phyloP scores from a whole-genome alignment of 2,797 vertebrate genomes.

The Alfaro cultratus region DNA sequence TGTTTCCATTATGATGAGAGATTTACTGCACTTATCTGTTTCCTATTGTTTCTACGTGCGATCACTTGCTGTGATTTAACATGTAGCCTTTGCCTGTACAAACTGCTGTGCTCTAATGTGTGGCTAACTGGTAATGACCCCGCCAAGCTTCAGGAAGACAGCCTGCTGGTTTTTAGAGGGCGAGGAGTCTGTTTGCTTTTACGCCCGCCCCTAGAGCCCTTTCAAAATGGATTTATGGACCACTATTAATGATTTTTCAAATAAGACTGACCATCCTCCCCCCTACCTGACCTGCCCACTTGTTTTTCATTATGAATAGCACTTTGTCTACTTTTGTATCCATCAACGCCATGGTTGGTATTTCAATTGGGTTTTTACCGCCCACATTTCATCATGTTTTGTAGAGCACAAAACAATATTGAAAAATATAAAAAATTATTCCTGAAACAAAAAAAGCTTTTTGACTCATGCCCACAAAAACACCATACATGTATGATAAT shows the following conservation, averaged over 20 bases:
- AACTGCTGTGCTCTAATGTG: slow-evolving; percentile 42
- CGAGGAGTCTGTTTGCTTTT: slow-evolving; percentile 47
- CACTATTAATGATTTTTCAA: slow-evolving; percentile 49
- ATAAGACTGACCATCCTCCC: slow-evolving; percentile 35
- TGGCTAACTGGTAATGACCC: slow-evolving; percentile 48
- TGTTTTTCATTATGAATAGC: slow-evolving; percentile 24
- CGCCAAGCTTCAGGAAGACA: slow-evolving; percentile 40
- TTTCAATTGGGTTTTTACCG: slow-evolving; percentile 8
- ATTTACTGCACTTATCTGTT: neutral
- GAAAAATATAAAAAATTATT: neutral
- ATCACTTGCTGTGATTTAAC: slow-evolving; percentile 57
- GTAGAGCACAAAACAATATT: neutral
- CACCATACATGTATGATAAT: neutral
- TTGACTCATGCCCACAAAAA: neutral
- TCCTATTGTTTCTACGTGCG: slow-evolving; percentile 25
- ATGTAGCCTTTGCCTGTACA: slow-evolving; percentile 28
- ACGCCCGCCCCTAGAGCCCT: slow-evolving; percentile 25
- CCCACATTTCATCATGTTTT: neutral
- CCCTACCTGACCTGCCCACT: slow-evolving; percentile 2
- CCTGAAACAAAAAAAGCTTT: neutral
- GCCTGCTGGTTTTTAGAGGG: slow-evolving; percentile 43
- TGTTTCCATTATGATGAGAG: slow-evolving; percentile 15
- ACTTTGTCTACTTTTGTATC: neutral
- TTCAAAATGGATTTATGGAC: slow-evolving; percentile 49
- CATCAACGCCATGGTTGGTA: neutral